phyloP scores from a whole-genome alignment of 2,888 invertebrate genomes.

The Pelosia muscerda region DNA sequence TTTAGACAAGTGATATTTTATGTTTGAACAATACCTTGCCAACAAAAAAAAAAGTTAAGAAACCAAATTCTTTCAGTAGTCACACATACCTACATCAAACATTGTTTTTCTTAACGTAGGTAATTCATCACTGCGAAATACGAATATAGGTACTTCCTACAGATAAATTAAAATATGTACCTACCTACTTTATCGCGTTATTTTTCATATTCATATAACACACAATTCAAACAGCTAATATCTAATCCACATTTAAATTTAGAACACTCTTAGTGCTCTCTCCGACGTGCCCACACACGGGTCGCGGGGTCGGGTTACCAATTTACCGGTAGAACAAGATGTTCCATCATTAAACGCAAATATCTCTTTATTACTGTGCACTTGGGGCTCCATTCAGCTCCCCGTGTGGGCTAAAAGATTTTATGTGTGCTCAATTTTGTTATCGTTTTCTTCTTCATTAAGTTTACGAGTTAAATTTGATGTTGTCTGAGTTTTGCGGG shows the following conservation, averaged over 20 bases:
- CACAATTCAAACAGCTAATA: neutral
- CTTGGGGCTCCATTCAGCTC: conserved; percentile 31
- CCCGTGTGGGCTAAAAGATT: conserved; percentile 2
- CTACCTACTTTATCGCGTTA: neutral
- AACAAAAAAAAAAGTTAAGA: too few species aligned
- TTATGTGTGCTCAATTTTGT: conserved; percentile 11
- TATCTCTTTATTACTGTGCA: conserved; percentile 51
- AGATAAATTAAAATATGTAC: neutral
- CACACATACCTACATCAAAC: too few species aligned
- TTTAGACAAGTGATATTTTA: too few species aligned
- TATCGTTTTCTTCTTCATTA: neutral
- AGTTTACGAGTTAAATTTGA: neutral
- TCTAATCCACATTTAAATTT: conserved; percentile 20
- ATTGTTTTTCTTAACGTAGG: neutral
- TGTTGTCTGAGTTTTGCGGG: neutral
- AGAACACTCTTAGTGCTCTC: conserved; percentile 32
- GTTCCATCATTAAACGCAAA: conserved; percentile 58
- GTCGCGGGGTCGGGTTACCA: conserved; percentile 72
- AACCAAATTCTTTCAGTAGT: too few species aligned
- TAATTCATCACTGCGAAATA: neutral
- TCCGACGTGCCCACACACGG: conserved; percentile 43
- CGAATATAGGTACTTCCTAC: neutral
- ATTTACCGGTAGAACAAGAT: conserved; percentile 68
- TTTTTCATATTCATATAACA: too few species aligned
- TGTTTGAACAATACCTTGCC: too few species aligned